Percentiles rank a stretch among this genome's conserved stretches.
phyloP scores from a whole-genome alignment of 35 echinoderm and acorn worm genomes.

The Antedon bifida region DNA sequence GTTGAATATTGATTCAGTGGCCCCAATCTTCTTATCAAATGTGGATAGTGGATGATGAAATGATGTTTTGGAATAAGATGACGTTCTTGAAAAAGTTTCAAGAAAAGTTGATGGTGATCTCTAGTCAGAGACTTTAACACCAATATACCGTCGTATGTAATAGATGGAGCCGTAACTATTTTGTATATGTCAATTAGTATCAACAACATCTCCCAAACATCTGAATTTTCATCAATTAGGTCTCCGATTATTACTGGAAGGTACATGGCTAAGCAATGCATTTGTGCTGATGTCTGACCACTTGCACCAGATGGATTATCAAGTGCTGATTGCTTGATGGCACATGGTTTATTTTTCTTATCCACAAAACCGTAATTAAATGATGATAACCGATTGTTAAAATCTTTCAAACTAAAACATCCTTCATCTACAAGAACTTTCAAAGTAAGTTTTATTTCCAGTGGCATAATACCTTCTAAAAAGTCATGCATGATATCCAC shows the following conservation, averaged over 20 bases:
- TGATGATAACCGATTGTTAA: slow-evolving; percentile 18
- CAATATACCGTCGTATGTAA: slow-evolving; percentile 24
- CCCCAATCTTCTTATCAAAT: slow-evolving; percentile 22
- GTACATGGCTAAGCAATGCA: slow-evolving; percentile 37
- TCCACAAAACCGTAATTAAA: slow-evolving; percentile 38
- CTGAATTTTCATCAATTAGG: slow-evolving; percentile 17
- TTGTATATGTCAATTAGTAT: slow-evolving; percentile 29
- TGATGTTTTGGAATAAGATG: slow-evolving; percentile 62
- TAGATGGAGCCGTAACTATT: slow-evolving; percentile 26
- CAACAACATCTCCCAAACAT: slow-evolving; percentile 43
- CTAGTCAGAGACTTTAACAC: slow-evolving; percentile 19
- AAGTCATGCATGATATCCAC: slow-evolving; percentile 56
- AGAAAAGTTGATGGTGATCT: slow-evolving; percentile 44
- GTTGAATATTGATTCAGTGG: slow-evolving; percentile 37
- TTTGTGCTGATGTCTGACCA: slow-evolving; percentile 57
- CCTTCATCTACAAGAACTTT: slow-evolving; percentile 22
- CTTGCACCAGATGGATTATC: slow-evolving; percentile 28
- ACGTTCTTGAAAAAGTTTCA: slow-evolving; percentile 28
- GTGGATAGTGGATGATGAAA: slow-evolving; percentile 33
- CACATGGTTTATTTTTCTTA: slow-evolving; percentile 29
- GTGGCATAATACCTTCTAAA: slow-evolving; percentile 37
- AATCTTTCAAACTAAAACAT: slow-evolving; percentile 20
- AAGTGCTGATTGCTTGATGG: slow-evolving; percentile 10
- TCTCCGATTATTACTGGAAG: slow-evolving; percentile 40
- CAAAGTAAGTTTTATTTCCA: slow-evolving; percentile 39